A percentile compares a stretch with the other conserved stretches of the same genome.
phyloP scores from a whole-genome alignment of 2,113 vertebrate species.

The Taxidea taxus region DNA sequence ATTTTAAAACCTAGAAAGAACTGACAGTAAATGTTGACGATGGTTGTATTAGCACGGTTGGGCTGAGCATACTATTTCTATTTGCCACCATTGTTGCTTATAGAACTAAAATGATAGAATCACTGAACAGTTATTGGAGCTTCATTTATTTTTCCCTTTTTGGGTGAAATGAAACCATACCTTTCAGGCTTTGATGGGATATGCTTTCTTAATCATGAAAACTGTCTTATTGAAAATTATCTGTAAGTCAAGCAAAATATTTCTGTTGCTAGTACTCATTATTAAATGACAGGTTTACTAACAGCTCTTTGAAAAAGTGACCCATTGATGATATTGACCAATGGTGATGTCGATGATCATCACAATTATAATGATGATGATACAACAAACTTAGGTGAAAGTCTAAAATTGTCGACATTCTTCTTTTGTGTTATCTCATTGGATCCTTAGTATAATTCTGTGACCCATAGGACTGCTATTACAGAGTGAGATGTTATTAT shows the following conservation, averaged over 20 bases:
- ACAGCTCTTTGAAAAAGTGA: background rate
- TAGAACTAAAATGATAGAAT: background rate
- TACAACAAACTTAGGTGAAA: background rate
- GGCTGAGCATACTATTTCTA: background rate
- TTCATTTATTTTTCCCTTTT: conserved; percentile 34
- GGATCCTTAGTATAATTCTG: background rate
- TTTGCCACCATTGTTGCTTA: background rate
- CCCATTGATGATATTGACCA: background rate
- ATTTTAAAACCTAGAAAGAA: background rate
- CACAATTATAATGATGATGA: background rate
- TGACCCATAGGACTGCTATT: background rate
- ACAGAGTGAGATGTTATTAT: background rate
- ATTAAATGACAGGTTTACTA: background rate
- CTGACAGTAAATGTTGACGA: background rate
- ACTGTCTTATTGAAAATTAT: background rate
- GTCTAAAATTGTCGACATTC: background rate
- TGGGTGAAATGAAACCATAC: background rate
- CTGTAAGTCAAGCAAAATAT: background rate
- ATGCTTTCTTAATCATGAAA: background rate
- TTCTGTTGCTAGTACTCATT: background rate
- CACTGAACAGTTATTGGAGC: background rate
- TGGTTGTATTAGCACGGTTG: background rate
- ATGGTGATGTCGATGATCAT: background rate
- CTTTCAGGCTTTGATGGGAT: background rate
- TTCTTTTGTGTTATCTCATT: background rate